phyloP scores from a whole-genome alignment of 2,888 invertebrate species.

The Furcula furcula region DNA sequence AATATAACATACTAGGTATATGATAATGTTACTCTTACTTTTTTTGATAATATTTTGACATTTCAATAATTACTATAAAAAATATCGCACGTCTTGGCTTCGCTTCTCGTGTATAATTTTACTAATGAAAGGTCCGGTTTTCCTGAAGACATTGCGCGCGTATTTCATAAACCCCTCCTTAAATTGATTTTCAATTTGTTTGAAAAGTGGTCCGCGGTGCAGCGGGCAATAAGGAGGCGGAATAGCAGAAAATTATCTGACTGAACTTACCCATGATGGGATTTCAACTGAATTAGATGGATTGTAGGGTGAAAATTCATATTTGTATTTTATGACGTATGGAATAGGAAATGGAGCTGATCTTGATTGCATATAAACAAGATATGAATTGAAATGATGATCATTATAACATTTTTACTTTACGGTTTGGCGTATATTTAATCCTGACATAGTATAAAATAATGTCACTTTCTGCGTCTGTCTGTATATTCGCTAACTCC shows the following conservation, averaged over 20 bases:
- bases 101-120: too few relatives aligned
- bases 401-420: too few relatives aligned
- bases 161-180: constrained; percentile 61
- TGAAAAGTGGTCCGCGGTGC: constrained; percentile 75
- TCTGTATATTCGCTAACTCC: too few relatives aligned
- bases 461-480: too few relatives aligned
- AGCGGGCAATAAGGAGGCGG: constrained; percentile 68
- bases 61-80: not conserved
- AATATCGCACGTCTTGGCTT: constrained; percentile 1
- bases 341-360: too few relatives aligned
- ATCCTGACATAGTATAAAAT: too few relatives aligned
- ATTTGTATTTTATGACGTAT: constrained; percentile 29
- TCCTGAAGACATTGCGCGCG: constrained; percentile 43
- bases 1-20: too few relatives aligned
- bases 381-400: too few relatives aligned
- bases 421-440: too few relatives aligned
- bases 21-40: too few relatives aligned
- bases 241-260: constrained; percentile 73
- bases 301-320: constrained; percentile 25
- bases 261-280: constrained; percentile 60
- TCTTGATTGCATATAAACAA: too few relatives aligned
- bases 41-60: too few relatives aligned
- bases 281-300: constrained; percentile 56
- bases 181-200: constrained; percentile 81
- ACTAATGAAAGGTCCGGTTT: constrained; percentile 34